Base-by-base conservation (phyloP, 2,113 vertebrate genomes). In the Rafetus swinhoei region DNA sequence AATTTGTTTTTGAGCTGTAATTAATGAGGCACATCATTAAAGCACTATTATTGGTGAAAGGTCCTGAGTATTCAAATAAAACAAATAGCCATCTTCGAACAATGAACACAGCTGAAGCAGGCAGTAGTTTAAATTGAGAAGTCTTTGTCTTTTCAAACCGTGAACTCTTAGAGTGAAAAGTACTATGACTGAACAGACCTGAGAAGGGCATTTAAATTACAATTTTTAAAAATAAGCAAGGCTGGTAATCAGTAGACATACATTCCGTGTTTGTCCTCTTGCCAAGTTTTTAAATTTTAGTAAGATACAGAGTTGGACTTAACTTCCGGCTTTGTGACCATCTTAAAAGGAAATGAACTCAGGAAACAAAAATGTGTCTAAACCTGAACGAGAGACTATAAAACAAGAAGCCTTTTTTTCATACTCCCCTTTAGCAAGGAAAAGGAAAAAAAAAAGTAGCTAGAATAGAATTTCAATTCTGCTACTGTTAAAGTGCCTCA, bases 271-370 rank as follows among this genome's bases (percentile, higher is more conserved):
- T 54, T n/a, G 52, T 53, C 65, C 54, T 39, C 24, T 35, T 62
- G 92, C 93, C 96, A 92, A 56, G 69, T 85, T 85, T 22, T 77
- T 77, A 84, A 74, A 81, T 57, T 60, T 69, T 4, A 79, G 24
- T 4, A 65, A 82, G 94, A 79, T 65, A 15, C 19, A 27, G n/a
- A 18, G 1, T 3, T 6, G 22, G 74, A 10, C 90, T 93, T 72
- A 0, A 65, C 93, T 93, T 93, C 88, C 8, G 12, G 81, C 1
- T 59, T 10, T 39, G 21, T 89, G 95, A 90, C 94, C 96, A 85
- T 91, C 85, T 52, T 9, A 3, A 56, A 81, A 91, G 97, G 95
- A 97, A 97, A 65, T 97, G 95, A 97, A 15, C 85, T 97, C 76
- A 88, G 92, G 92, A n/a, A 65, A 62, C 69, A 95, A 93, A 92